These are phyloP conservation scores for Phoxinus phoxinus DNA, from an alignment of 2,113 vertebrate genomes.

Conservation along the genomic window DNA sequence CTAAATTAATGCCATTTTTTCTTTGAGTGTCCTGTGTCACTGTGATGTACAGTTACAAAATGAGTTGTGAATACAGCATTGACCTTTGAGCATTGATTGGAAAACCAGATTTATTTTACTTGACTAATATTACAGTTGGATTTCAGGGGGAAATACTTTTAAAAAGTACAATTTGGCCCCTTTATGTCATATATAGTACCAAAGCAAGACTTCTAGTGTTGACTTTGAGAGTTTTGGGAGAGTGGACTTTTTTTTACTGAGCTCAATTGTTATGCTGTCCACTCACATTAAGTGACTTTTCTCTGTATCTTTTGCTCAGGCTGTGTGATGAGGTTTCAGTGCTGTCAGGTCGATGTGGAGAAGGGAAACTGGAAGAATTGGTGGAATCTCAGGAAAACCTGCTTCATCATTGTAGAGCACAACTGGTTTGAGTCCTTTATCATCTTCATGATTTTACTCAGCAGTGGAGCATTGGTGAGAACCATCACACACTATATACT, in stretches of 20 bases:
- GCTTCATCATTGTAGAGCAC: conserved; percentile 97
- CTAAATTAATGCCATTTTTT: neutral
- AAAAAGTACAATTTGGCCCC: neutral
- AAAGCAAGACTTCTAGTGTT: neutral
- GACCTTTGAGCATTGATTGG: neutral
- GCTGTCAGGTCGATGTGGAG: conserved; percentile 90
- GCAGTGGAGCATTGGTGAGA: conserved; percentile 95
- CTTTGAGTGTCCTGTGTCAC: neutral
- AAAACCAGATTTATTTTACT: neutral
- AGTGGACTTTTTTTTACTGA: neutral
- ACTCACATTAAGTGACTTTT: neutral
- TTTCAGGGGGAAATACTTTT: neutral
- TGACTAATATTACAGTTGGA: no score
- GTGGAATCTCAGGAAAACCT: conserved; percentile 97
- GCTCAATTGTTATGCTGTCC: neutral
- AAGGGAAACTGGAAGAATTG: conserved; percentile 86
- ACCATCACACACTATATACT: conserved; percentile 9
- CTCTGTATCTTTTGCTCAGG: conserved; percentile 71
- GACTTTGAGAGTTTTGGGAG: neutral
- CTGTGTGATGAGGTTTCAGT: conserved; percentile 91
- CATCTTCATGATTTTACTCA: conserved; percentile 99
- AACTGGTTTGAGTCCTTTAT: conserved; percentile 99
- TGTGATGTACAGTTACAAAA: neutral
- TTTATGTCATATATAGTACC: conserved; percentile 1
- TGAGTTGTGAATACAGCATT: neutral